phyloP scores from a whole-genome alignment of 2,888 invertebrate genomes.

The Heliconius sara region DNA sequence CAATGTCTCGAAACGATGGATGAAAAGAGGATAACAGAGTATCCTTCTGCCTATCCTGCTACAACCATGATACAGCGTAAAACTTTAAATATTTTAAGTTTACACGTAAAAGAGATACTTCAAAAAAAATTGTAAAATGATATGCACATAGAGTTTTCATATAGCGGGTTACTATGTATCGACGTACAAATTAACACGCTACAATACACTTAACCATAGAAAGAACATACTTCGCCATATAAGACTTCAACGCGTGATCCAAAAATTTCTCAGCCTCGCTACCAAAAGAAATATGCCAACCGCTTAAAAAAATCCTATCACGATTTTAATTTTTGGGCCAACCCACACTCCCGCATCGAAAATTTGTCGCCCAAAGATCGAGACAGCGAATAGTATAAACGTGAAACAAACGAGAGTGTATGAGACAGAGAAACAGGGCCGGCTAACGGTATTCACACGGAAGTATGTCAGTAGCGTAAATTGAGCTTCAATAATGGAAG shows the following conservation, averaged over 20 bases:
- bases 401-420: constrained; percentile 74
- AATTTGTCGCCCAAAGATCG: constrained; percentile 78
- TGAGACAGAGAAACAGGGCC: constrained; percentile 78
- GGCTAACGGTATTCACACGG: constrained; percentile 81
- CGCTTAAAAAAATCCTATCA: constrained; percentile 75
- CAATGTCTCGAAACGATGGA: too few relatives aligned
- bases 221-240: constrained; percentile 23
- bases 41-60: too few relatives aligned
- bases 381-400: constrained; percentile 59
- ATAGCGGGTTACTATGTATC: not conserved
- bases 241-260: constrained; percentile 15
- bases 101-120: not conserved
- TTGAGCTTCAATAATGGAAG: constrained; percentile 57
- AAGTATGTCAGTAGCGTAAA: constrained; percentile 84
- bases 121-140: not conserved
- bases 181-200: not conserved
- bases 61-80: too few relatives aligned
- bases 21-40: too few relatives aligned
- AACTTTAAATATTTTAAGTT: too few relatives aligned
- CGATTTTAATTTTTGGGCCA: constrained; percentile 80
- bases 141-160: not conserved
- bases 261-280: constrained; percentile 45
- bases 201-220: not conserved
- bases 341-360: constrained; percentile 81
- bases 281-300: constrained; percentile 65